Conservation (phyloP, 1,140 invertebrate genomes). For the Adelges cooleyi region DNA sequence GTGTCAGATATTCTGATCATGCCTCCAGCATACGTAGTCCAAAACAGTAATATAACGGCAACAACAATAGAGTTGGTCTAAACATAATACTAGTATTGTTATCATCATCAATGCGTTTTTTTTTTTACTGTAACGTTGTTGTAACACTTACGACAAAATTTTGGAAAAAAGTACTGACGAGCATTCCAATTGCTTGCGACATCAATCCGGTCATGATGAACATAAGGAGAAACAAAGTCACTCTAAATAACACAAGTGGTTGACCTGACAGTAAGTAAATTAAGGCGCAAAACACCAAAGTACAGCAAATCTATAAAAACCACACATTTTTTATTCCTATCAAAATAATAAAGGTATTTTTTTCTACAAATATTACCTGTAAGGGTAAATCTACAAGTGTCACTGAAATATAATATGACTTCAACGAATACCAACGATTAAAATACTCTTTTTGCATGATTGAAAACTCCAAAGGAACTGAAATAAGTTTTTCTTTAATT, state of each 20-base stretch:
- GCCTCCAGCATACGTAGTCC: slow-evolving; percentile 20
- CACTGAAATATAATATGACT: slow-evolving; percentile 74
- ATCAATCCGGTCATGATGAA: slow-evolving; percentile 80
- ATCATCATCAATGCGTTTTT: too few species aligned
- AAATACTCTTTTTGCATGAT: slow-evolving; percentile 76
- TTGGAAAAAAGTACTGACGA: slow-evolving; percentile 76
- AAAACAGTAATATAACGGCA: slow-evolving; percentile 18
- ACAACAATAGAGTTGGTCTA: slow-evolving; percentile 4
- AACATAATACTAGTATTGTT: not conserved
- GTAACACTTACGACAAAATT: slow-evolving; percentile 12
- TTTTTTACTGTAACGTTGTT: too few species aligned
- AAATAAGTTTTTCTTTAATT: slow-evolving; percentile 35
- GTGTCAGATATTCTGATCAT: slow-evolving; percentile 46
- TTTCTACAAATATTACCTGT: slow-evolving; percentile 52
- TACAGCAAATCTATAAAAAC: slow-evolving; percentile 15
- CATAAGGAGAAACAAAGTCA: slow-evolving; percentile 77
- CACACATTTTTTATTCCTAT: too few species aligned
- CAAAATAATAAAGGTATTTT: too few species aligned
- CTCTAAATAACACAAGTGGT: slow-evolving; percentile 71
- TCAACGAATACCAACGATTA: slow-evolving; percentile 85
- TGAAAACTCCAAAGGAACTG: slow-evolving; percentile 77
- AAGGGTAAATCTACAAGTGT: slow-evolving; percentile 73
- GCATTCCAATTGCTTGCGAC: slow-evolving; percentile 79
- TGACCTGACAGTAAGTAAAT: slow-evolving; percentile 29
- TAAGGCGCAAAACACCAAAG: not conserved